Base-by-base conservation (phyloP, 1,140 invertebrate species). In the Diabrotica virgifera region DNA sequence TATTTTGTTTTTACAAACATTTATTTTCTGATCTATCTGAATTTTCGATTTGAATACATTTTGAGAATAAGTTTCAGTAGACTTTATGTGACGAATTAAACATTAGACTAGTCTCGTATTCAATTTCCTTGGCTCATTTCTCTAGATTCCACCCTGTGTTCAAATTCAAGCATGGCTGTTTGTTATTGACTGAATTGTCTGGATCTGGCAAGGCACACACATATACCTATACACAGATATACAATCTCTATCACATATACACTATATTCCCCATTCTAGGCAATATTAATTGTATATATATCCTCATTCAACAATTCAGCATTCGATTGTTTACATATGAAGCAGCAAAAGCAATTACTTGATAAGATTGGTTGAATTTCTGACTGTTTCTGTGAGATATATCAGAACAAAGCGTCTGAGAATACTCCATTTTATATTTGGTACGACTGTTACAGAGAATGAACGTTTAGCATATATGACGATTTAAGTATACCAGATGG, bases 341-440 rank as follows among this genome's bases (percentile, higher is more conserved):
- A 67, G 66, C 62, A 63, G 66, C 66, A 59, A 64, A 67, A 67
- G 66, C 66, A 67, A 67, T 67, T 67, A 67, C 66, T 67, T 60
- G 66, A 67, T 67, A 64, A 61, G 58, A 67, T 57, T 58, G 65
- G 56, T 62, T 37, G 59, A 56, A 62, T 62, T 54, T 12, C 24
- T 62, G 60, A 53, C 60, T 62, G 60, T 53, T 62, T 62, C 60
- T 40, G 12, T 6, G 51, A 62, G 60, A 62, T 62, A 62, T 54
- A 62, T 54, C 46, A 50, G 36, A 24, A 62, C 60, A 62, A 62
- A 59, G 58, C 37, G n/a, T 59, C 9, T 37, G 7, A 14, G 12
- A 58, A 24, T 58, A 12, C 37, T 35, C 5, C 56, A 37, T 46
- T 59, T 46, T 59, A 59, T 59, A 59, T 59, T 50, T 51, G 40